A percentile compares a stretch with the other conserved stretches of the same genome.
Evolutionary conservation across 1,140 invertebrate genomes (phyloP).

Genomic region (Portunus trituberculatus): DNA sequence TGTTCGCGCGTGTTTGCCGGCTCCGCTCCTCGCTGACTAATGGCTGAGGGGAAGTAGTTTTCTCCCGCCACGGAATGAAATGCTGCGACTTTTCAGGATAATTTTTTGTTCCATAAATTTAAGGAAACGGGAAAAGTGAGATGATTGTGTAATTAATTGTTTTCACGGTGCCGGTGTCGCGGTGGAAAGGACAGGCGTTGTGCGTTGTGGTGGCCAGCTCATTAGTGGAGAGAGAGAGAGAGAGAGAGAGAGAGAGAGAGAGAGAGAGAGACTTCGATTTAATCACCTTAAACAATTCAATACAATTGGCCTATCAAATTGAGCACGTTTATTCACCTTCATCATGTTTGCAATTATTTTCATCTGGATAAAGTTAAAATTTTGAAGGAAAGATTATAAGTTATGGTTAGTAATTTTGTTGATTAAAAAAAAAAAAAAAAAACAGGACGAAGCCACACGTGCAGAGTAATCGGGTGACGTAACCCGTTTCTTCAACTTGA

Average conservation of each 20-base stretch:
- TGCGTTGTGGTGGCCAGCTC: background rate
- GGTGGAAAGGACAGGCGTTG: background rate
- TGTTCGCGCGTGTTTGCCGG: background rate
- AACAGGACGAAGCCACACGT: too few relatives aligned
- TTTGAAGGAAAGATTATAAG: too few relatives aligned
- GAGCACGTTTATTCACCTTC: background rate
- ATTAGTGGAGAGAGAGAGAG: constrained; percentile 25
- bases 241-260: constrained; percentile 28
- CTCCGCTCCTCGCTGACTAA: background rate
- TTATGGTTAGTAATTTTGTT: too few relatives aligned
- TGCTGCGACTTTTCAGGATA: background rate
- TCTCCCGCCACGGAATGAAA: background rate
- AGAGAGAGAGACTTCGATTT: constrained; percentile 17
- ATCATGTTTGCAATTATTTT: background rate
- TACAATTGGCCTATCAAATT: too few relatives aligned
- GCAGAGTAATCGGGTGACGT: too few relatives aligned
- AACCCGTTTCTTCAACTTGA: background rate
- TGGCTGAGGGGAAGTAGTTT: background rate
- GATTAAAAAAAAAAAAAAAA: too few relatives aligned
- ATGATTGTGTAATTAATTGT: background rate
- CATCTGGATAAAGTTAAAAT: background rate
- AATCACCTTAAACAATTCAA: too few relatives aligned
- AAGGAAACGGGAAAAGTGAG: background rate
- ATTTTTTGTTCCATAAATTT: background rate
- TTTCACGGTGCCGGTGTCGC: background rate